These are phyloP conservation scores for Hippotragus niger DNA, from an alignment of 2,113 vertebrate genomes.

Conservation along the genomic window DNA sequence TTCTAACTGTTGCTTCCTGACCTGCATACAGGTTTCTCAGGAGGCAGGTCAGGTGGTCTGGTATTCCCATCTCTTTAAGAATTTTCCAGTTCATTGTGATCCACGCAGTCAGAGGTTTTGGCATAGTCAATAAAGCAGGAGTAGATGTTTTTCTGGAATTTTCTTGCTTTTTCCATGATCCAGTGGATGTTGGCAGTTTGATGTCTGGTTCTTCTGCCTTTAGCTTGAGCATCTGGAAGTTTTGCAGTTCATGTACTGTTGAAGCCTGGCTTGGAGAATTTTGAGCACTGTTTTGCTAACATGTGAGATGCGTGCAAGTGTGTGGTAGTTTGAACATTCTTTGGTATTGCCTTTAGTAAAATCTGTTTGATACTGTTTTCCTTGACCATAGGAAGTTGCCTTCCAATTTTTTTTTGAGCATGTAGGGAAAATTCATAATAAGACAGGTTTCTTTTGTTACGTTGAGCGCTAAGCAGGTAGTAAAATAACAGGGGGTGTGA, in stretches of 20 bases:
- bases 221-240: neutral
- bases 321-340: neutral
- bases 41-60: neutral
- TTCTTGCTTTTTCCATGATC: neutral
- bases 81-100: neutral
- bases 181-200: neutral
- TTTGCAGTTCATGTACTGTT: neutral
- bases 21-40: neutral
- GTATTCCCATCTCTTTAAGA: neutral
- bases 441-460: neutral
- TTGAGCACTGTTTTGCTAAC: neutral
- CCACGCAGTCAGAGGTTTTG: neutral
- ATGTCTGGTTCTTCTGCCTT: neutral
- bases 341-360: neutral
- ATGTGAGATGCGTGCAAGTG: neutral
- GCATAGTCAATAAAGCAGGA: neutral
- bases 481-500: too few species aligned
- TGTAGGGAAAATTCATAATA: neutral
- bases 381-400: neutral
- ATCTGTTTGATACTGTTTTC: neutral
- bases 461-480: accelerated
- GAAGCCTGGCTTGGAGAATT: neutral
- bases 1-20: neutral
- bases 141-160: neutral
- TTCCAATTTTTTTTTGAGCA: neutral